These are phyloP conservation scores for Oncorhynchus mykiss DNA, from an alignment of 2,113 vertebrate genomes.

Conservation along the genomic window DNA sequence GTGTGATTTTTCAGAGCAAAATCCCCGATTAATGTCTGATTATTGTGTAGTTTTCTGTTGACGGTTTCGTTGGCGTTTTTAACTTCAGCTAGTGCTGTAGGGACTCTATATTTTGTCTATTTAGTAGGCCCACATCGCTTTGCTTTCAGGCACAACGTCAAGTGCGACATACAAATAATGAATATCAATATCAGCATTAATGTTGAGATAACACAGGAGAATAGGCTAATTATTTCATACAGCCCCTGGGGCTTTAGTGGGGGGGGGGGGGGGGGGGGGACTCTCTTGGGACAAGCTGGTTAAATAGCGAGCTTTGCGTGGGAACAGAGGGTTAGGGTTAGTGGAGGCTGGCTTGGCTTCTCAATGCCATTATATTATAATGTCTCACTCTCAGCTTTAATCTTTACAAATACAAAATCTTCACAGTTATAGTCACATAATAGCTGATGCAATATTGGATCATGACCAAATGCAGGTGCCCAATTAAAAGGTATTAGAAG, in stretches of 20 bases:
- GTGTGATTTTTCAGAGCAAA: too few relatives aligned
- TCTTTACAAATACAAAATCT: too few relatives aligned
- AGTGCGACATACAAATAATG: not conserved
- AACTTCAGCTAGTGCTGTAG: not conserved
- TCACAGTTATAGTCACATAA: not conserved
- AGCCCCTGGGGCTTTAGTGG: not conserved
- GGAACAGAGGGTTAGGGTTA: not conserved
- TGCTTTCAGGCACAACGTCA: not conserved
- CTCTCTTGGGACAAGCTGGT: not conserved
- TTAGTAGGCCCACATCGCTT: not conserved
- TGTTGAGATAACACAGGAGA: not conserved
- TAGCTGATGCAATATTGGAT: not conserved
- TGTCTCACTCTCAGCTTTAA: too few relatives aligned
- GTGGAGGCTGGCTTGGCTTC: not conserved
- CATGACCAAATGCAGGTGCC: not conserved
- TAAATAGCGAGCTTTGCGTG: slow-evolving; percentile 1
- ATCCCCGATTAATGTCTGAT: too few relatives aligned
- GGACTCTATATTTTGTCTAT: too few relatives aligned
- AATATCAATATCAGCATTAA: slow-evolving; percentile 1
- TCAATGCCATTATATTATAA: not conserved
- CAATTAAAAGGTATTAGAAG: not conserved
- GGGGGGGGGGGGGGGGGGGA: too few relatives aligned
- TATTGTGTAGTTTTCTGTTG: too few relatives aligned
- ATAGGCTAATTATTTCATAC: not conserved
- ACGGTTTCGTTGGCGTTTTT: not conserved